phyloP scores from a whole-genome alignment of 35 echinoderm and acorn worm genomes.

The Apostichopus japonicus region DNA sequence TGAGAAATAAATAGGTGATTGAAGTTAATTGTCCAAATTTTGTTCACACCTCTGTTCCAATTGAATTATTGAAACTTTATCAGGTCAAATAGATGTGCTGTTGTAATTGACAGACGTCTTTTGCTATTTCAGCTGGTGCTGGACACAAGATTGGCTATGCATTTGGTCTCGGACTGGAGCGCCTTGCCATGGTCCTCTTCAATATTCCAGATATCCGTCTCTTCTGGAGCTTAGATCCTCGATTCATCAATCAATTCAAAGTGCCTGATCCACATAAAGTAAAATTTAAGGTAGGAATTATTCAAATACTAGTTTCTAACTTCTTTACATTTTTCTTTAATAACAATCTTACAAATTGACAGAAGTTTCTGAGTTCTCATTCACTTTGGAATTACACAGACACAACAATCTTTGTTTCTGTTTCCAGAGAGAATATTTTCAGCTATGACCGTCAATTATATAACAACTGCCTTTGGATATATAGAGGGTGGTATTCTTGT shows the following conservation, averaged over 20 bases:
- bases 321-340: too few relatives aligned
- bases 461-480: too few relatives aligned
- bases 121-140: constrained; percentile 74
- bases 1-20: too few relatives aligned
- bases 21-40: too few relatives aligned
- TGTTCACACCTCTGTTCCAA: too few relatives aligned
- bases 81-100: neutral
- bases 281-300: constrained; percentile 82
- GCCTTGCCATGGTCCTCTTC: constrained; percentile 93
- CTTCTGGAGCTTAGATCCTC: constrained; percentile 89
- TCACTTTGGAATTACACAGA: too few relatives aligned
- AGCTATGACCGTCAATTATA: too few relatives aligned
- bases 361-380: too few relatives aligned
- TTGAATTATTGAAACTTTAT: neutral
- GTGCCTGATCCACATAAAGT: constrained; percentile 61
- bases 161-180: constrained; percentile 92
- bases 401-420: too few relatives aligned
- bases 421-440: too few relatives aligned
- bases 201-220: constrained; percentile 90
- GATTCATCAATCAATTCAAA: constrained; percentile 85
- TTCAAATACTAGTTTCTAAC: neutral
- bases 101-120: neutral
- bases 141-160: constrained; percentile 94
- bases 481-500: too few relatives aligned
- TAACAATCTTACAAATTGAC: too few relatives aligned